Evolutionary conservation across 2,113 vertebrate species (phyloP), one percentile per base, ranked within the genome.

Genomic region (Tamias sibiricus): DNA sequence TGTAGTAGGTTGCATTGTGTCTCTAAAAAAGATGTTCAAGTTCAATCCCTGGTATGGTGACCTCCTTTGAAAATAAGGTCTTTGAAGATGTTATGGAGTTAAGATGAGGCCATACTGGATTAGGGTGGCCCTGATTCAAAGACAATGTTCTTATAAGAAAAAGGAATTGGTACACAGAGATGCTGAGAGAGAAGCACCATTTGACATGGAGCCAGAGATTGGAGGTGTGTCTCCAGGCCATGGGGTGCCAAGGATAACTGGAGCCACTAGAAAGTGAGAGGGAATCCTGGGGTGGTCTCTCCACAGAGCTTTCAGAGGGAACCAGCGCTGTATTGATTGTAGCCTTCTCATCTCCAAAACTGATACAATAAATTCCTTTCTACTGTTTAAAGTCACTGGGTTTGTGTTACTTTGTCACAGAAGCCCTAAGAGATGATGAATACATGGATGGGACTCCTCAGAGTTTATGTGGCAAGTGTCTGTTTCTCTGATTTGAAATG

Each of bases 121-220:
- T 42, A 69, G 28, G 44, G 14, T n/a, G 26, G 35, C 54, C 54
- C 90, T 22, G 8, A 6, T 32, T 37, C 57, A 40, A 49, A 20
- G 62, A 32, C 6, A 0, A 4, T 37, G 9, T 35, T 71, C 47
- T 35, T 35, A 30, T 49, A 71, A 47, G 9, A 14, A 81, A 42
- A 77, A 37, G 28, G 5, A 28, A 64, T 35, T 13, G 32, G 75
- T 40, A 71, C 17, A 12, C 13, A 0, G 1, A 8, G 8, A 13
- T 6, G 1, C 35, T 2, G 59, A 91, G n/a, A 66, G 32, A 89
- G n/a, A 11, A 57, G 8, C 26, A 0, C 19, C 0, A 0, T 6
- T 16, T 30, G 17, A 76, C 7, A 12, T 2, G 0, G 86, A 42
- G 22, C 40, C 86, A 47, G 86, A 44, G 35, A 35, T 3, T 2